phyloP scores from a whole-genome alignment of 2,113 vertebrate genomes.

The Engystomops pustulosus region DNA sequence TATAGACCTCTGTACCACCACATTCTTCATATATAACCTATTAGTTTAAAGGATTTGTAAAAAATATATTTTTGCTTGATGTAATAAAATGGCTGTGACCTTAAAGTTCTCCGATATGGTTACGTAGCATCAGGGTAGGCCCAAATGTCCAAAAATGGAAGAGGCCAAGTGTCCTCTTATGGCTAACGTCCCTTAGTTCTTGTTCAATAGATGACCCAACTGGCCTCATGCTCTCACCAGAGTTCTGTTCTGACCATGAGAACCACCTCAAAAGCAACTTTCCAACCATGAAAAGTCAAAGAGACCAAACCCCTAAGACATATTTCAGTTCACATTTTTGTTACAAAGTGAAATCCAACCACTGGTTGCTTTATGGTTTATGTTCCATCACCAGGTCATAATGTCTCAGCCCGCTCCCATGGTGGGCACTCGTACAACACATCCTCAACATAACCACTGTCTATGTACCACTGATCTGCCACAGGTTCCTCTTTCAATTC shows the following conservation, averaged over 20 bases:
- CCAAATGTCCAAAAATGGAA: background rate
- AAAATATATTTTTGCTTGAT: conserved; percentile 43
- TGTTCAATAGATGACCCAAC: background rate
- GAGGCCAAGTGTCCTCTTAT: background rate
- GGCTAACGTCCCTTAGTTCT: background rate
- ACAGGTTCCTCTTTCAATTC: conserved; percentile 75
- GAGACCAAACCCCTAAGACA: background rate
- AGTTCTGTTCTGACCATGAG: background rate
- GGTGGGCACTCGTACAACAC: conserved; percentile 80
- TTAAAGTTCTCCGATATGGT: background rate
- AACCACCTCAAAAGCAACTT: background rate
- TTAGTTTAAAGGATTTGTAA: background rate
- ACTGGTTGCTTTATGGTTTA: background rate
- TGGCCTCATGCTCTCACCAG: background rate
- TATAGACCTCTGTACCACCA: background rate
- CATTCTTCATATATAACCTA: conserved; percentile 8
- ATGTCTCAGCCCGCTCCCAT: conserved; percentile 75
- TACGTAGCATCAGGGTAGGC: background rate
- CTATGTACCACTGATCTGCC: conserved; percentile 57
- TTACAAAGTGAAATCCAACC: background rate
- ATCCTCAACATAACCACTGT: conserved; percentile 67
- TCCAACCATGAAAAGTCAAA: conserved; percentile 1
- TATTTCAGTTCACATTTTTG: background rate
- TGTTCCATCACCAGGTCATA: conserved; percentile 67
- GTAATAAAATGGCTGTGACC: conserved; percentile 33